Conservation (phyloP, 2,113 vertebrate species). For the Nycticebus coucang region DNA sequence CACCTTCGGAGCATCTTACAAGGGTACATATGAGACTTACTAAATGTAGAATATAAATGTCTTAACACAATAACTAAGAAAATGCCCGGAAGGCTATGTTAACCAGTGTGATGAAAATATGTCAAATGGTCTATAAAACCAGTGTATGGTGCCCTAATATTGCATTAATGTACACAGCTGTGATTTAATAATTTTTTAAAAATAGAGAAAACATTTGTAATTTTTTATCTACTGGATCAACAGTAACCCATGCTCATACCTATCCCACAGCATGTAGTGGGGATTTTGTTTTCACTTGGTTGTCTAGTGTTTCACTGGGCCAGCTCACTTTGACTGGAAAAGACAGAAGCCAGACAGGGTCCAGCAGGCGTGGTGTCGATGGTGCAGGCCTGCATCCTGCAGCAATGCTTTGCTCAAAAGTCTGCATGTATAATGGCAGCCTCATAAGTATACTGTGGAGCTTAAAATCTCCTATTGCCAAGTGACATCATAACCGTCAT, state of each 20-base stretch:
- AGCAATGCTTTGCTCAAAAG: background rate
- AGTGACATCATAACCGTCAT: background rate
- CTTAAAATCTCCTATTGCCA: background rate
- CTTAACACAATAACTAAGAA: too few relatives aligned
- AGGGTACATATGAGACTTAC: too few relatives aligned
- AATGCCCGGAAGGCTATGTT: too few relatives aligned
- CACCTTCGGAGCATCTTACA: too few relatives aligned
- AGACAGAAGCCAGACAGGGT: background rate
- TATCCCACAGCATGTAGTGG: too few relatives aligned
- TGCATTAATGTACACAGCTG: too few relatives aligned
- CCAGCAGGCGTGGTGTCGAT: background rate
- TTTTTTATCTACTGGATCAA: background rate
- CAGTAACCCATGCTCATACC: background rate
- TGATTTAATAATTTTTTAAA: too few relatives aligned
- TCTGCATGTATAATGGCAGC: background rate
- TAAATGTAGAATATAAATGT: too few relatives aligned
- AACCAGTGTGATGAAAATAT: too few relatives aligned
- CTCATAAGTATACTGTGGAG: too few relatives aligned
- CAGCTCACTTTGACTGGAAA: background rate
- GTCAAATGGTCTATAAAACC: too few relatives aligned
- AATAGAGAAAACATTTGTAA: background rate
- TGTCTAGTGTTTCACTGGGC: background rate
- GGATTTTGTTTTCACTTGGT: background rate
- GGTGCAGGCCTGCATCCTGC: background rate
- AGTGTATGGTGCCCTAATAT: too few relatives aligned